Evolutionary conservation across 2,113 vertebrate genomes (phyloP).

Genomic region (Ammodramus savannarum): DNA sequence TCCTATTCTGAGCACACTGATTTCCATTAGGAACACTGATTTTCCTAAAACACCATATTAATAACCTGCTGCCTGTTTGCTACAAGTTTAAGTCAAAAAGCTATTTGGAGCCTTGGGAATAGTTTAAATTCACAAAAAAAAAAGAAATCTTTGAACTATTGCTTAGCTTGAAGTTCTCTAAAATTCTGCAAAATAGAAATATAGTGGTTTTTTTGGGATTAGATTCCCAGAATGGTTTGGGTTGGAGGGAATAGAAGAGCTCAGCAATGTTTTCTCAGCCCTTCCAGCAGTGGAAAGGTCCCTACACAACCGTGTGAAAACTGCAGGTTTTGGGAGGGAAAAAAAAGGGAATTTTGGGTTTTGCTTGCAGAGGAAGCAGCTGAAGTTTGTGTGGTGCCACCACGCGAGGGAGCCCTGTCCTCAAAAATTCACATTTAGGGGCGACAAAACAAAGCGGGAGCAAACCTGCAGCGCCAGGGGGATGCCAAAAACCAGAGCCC

Average conservation of each 20-base stretch:
- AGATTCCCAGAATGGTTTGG: neutral
- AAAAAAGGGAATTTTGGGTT: rapidly evolving
- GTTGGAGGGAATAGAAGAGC: neutral
- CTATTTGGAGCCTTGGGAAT: neutral
- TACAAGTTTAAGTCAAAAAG: neutral
- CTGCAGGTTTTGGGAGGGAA: rapidly evolving
- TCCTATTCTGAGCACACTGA: neutral
- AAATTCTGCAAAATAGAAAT: neutral
- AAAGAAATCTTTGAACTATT: neutral
- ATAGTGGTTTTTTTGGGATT: neutral
- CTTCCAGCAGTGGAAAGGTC: neutral
- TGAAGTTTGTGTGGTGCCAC: neutral
- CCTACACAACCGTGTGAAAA: neutral
- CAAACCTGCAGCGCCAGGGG: rapidly evolving
- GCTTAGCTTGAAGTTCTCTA: neutral
- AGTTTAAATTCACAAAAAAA: neutral
- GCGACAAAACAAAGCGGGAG: rapidly evolving
- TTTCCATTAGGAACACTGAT: neutral
- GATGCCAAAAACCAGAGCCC: neutral
- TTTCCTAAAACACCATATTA: neutral
- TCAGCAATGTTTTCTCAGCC: neutral
- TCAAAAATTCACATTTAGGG: slow-evolving; percentile 12
- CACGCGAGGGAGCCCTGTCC: slow-evolving; percentile 73
- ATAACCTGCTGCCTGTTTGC: neutral
- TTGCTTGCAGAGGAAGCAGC: neutral